Percentiles rank a stretch among this genome's conserved stretches.
These are phyloP conservation scores for Caerostris darwini DNA, from an alignment of 1,140 invertebrate species.

Conservation along the genomic window DNA sequence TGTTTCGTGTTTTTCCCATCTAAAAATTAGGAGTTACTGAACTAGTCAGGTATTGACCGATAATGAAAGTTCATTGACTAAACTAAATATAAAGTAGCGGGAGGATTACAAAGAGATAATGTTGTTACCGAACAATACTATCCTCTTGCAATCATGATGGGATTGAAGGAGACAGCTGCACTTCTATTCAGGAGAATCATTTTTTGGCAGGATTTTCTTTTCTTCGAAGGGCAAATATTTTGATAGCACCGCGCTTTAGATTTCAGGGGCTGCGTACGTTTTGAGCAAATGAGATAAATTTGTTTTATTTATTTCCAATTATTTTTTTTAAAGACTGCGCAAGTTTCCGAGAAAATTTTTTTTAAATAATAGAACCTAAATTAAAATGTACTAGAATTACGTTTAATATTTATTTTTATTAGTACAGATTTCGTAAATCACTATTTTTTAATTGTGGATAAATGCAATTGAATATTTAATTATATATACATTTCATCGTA, in stretches of 20 bases:
- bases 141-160: conserved; percentile 20
- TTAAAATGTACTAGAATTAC: too few relatives aligned
- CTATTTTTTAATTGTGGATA: too few relatives aligned
- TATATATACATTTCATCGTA: too few relatives aligned
- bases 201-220: conserved; percentile 55
- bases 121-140: not conserved
- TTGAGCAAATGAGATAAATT: too few relatives aligned
- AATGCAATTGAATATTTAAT: too few relatives aligned
- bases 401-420: too few relatives aligned
- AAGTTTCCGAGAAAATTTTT: too few relatives aligned
- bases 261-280: too few relatives aligned
- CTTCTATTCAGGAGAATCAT: conserved; percentile 40
- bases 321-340: too few relatives aligned
- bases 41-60: not conserved
- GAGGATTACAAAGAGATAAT: not conserved
- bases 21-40: not conserved
- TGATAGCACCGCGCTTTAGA: not conserved
- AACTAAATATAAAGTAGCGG: not conserved
- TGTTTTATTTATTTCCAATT: too few relatives aligned
- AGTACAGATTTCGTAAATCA: too few relatives aligned
- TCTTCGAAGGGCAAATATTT: conserved; percentile 37
- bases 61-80: conserved; percentile 5
- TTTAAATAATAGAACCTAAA: too few relatives aligned
- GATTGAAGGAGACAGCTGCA: conserved; percentile 3
- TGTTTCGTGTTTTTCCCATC: not conserved